These are phyloP conservation scores for Rhyacophila evoluta DNA, from an alignment of 2,888 invertebrate genomes.

Conservation along the genomic window DNA sequence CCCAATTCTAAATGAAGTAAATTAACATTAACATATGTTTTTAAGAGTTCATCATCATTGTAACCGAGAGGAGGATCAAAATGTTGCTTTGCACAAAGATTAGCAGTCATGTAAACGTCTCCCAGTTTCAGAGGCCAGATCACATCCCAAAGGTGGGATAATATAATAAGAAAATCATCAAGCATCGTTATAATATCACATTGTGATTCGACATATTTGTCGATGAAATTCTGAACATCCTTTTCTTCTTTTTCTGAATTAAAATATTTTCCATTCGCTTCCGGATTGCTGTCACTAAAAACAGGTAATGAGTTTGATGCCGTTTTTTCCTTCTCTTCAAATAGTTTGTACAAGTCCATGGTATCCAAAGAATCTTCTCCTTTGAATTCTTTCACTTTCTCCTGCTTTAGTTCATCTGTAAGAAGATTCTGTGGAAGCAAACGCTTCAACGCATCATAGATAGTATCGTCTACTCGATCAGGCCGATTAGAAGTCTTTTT, in stretches of 20 bases:
- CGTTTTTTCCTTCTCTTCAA: constrained; percentile 66
- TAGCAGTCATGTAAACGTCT: constrained; percentile 72
- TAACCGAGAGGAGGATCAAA: constrained; percentile 64
- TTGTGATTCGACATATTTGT: constrained; percentile 69
- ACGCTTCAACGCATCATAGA: constrained; percentile 76
- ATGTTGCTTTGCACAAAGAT: constrained; percentile 68
- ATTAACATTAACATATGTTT: constrained; percentile 63
- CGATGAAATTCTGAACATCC: constrained; percentile 76
- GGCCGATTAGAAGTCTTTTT: constrained; percentile 70
- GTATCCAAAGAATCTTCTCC: constrained; percentile 74
- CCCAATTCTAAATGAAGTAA: constrained; percentile 64
- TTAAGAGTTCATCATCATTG: constrained; percentile 61
- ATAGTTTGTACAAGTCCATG: constrained; percentile 73
- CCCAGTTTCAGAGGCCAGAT: constrained; percentile 76
- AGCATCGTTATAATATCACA: constrained; percentile 73
- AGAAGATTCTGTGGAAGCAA: constrained; percentile 74
- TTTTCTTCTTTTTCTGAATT: constrained; percentile 73
- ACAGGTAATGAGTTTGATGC: constrained; percentile 51
- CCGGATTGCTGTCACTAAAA: background rate
- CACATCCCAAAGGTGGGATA: constrained; percentile 73
- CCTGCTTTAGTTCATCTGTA: constrained; percentile 60
- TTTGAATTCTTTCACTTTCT: constrained; percentile 62
- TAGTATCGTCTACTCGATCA: constrained; percentile 72
- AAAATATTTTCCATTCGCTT: constrained; percentile 68
- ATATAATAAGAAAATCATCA: constrained; percentile 70